These are phyloP conservation scores for Bruchidius siliquastri DNA, from an alignment of 2,888 invertebrate species.

Conservation along the genomic window DNA sequence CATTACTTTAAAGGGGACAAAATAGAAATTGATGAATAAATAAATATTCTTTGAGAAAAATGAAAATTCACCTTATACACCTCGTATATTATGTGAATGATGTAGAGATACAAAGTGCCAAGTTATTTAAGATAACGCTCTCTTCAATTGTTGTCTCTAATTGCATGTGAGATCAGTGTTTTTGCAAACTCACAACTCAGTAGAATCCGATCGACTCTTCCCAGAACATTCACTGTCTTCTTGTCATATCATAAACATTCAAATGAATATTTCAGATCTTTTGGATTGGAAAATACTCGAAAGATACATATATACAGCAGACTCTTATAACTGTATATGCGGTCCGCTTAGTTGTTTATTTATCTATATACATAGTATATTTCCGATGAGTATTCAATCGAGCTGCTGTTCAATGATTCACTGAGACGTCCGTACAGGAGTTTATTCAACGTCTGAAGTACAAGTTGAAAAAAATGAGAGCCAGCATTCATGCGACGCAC, in stretches of 20 bases:
- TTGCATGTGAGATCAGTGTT: too few relatives aligned
- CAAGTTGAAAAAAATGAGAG: background rate
- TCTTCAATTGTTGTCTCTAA: too few relatives aligned
- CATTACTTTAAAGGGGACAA: too few relatives aligned
- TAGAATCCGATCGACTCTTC: background rate
- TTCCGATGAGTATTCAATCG: background rate
- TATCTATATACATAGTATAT: background rate
- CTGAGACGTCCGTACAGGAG: background rate
- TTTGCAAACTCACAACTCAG: too few relatives aligned
- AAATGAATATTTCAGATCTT: background rate
- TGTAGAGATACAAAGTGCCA: too few relatives aligned
- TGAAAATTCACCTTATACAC: too few relatives aligned
- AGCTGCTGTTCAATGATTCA: background rate
- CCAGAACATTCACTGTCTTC: background rate
- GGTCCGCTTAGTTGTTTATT: background rate
- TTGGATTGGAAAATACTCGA: background rate
- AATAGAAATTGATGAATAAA: too few relatives aligned
- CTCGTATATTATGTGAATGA: too few relatives aligned
- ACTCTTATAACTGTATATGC: background rate
- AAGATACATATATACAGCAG: background rate
- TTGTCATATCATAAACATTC: background rate
- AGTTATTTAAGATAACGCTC: too few relatives aligned
- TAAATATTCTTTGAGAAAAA: too few relatives aligned
- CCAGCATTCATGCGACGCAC: background rate
- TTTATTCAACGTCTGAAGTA: background rate